Percentiles rank a stretch among this genome's conserved stretches.
phyloP scores from a whole-genome alignment of 2,113 vertebrate genomes.

The Dinomys branickii region DNA sequence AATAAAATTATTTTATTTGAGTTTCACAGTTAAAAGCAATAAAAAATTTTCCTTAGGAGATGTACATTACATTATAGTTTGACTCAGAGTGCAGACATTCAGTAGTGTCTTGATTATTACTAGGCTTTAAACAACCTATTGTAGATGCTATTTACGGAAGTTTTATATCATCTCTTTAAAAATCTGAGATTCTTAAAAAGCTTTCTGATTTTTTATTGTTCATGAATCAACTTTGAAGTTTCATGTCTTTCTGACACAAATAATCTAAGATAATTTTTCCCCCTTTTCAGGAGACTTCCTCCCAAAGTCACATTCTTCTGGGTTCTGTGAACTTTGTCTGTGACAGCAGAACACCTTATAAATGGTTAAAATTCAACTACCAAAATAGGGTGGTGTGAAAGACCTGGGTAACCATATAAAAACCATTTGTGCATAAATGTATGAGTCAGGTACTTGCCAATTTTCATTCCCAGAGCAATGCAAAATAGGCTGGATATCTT shows the following conservation, averaged over 20 bases:
- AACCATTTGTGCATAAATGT: not conserved
- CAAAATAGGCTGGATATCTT: not conserved
- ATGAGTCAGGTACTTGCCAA: not conserved
- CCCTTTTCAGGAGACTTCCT: not conserved
- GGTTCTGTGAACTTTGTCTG: not conserved
- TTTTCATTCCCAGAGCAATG: not conserved
- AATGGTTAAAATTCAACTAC: not conserved
- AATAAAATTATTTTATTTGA: not conserved
- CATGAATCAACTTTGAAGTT: not conserved
- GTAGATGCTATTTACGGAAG: not conserved
- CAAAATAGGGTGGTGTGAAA: not conserved
- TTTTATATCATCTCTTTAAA: not conserved
- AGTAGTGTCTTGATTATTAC: not conserved
- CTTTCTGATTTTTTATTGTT: not conserved
- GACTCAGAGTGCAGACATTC: not conserved
- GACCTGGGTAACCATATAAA: not conserved
- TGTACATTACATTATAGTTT: not conserved
- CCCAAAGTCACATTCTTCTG: not conserved
- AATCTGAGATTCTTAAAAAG: not conserved
- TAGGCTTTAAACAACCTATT: not conserved
- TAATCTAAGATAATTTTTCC: not conserved
- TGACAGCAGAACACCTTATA: not conserved
- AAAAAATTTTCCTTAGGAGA: not conserved
- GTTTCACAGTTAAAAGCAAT: not conserved
- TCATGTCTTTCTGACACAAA: not conserved